These are phyloP conservation scores for Calephelis nemesis DNA, from an alignment of 1,140 invertebrate species.

Conservation along the genomic window DNA sequence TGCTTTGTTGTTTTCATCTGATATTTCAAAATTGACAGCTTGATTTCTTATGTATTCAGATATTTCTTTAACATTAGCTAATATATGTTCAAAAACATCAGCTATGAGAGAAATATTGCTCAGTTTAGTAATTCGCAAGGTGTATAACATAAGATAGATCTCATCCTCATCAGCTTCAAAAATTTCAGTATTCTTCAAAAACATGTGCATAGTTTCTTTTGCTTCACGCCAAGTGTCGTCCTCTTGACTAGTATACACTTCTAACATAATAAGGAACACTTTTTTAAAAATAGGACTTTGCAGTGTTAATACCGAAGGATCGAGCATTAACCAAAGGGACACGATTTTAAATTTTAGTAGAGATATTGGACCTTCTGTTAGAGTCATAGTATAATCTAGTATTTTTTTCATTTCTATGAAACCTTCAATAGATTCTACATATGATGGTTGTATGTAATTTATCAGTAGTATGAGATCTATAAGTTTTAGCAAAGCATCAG, in stretches of 20 bases:
- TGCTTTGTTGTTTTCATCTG: slow-evolving; percentile 44
- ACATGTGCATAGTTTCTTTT: slow-evolving; percentile 69
- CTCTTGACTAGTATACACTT: slow-evolving; percentile 77
- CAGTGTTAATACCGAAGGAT: slow-evolving; percentile 79
- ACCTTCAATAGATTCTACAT: slow-evolving; percentile 71
- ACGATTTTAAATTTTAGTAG: slow-evolving; percentile 83
- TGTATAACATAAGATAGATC: slow-evolving; percentile 84
- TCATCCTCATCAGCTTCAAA: slow-evolving; percentile 83
- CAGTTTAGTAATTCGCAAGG: slow-evolving; percentile 54
- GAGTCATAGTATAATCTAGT: slow-evolving; percentile 60
- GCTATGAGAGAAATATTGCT: slow-evolving; percentile 53
- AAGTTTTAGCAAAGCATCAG: slow-evolving; percentile 73
- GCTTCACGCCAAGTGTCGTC: slow-evolving; percentile 64
- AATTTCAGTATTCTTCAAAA: slow-evolving; percentile 81
- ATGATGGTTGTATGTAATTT: slow-evolving; percentile 77
- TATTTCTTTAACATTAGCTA: slow-evolving; percentile 52
- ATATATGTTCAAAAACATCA: slow-evolving; percentile 60
- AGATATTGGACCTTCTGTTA: slow-evolving; percentile 56
- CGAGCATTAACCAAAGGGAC: slow-evolving; percentile 81
- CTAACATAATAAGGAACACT: slow-evolving; percentile 80
- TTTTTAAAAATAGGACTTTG: slow-evolving; percentile 81
- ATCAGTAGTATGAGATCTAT: slow-evolving; percentile 80
- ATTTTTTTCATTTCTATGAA: slow-evolving; percentile 74
- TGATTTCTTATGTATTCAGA: slow-evolving; percentile 52
- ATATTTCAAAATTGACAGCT: slow-evolving; percentile 55